Base-by-base conservation (phyloP, 2,113 vertebrate species). In the Sigmodon hispidus region DNA sequence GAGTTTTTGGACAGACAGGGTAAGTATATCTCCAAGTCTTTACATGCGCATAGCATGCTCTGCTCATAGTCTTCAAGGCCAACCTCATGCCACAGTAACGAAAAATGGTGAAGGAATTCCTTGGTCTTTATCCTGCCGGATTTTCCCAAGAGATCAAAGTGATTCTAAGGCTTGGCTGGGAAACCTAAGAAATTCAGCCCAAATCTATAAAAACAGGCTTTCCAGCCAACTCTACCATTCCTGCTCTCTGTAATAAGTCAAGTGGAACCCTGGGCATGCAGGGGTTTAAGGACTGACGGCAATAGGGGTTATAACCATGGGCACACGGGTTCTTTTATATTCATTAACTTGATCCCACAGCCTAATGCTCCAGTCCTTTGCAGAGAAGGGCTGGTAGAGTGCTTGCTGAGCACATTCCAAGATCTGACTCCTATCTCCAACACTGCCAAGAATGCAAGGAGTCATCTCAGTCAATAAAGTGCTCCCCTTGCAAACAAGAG, bases 241-340 rank as follows among this genome's bases (percentile, higher is more conserved):
- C 40, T 67, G n/a, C 57, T 13, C 12, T 43, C 40, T 50, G 31
- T 21, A 13, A 57, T 21, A n/a, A 57, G 19, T 24, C 40, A 69
- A 67, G 1, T 2, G 1, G 26, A 8, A 7, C 40, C n/a, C 0
- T 0, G 29, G 17, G 1, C 26, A 55, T 0, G 9, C 7, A 67
- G 26, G 79, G 34, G 31, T 10, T 2, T 19, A 31, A 22, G 87
- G 63, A 77, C 48, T 5, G 19, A 1, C 7, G 4, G 70, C 13
- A 5, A 22, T 0, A 0, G 26, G 0, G 1, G 4, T 7, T 19
- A 1, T 5, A 26, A 15, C 43, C 21, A 19, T 12, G 0, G 1
- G 13, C 21, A 16, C 16, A 24, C 31, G 19, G 4, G 31, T 31
- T 43, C 45, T 24, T 55, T 40, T 17, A 4, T 19, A 2, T 40